A percentile compares a stretch with the other conserved stretches of the same genome.
phyloP scores from a whole-genome alignment of 2,888 invertebrate species.

The Anagyrus pseudococci region DNA sequence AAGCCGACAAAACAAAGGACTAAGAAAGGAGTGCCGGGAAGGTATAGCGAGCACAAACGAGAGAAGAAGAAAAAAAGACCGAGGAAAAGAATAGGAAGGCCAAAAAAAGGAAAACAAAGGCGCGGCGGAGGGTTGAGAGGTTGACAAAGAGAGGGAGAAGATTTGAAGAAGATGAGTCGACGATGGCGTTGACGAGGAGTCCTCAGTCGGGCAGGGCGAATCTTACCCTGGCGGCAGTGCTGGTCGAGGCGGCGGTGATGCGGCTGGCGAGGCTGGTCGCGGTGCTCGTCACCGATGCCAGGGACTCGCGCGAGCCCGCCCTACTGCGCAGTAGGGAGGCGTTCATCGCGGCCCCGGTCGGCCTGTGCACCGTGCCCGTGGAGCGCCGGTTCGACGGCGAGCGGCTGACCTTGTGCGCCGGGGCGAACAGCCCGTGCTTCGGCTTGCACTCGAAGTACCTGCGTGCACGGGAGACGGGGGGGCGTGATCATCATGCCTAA shows the following conservation, averaged over 20 bases:
- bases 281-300: constrained; percentile 66
- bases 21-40: no score
- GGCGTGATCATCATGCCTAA: no score
- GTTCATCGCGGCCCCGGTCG: constrained; percentile 68
- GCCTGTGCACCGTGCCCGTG: constrained; percentile 70
- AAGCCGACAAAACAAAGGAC: no score
- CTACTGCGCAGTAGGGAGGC: constrained; percentile 68
- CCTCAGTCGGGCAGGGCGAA: constrained; percentile 64
- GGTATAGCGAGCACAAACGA: no score
- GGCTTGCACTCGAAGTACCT: constrained; percentile 95
- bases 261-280: constrained; percentile 58
- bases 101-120: no score
- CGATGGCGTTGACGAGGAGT: no score
- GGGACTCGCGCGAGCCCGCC: constrained; percentile 84
- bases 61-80: no score
- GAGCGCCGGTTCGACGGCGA: constrained; percentile 78
- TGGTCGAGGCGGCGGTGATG: constrained; percentile 68
- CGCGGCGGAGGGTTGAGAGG: no score
- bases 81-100: no score
- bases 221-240: constrained; percentile 72
- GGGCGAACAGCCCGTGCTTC: constrained; percentile 92
- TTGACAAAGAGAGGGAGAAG: no score
- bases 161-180: no score
- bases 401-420: constrained; percentile 86
- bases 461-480: constrained; percentile 38